A percentile compares a stretch with the other conserved stretches of the same genome.
Evolutionary conservation across 2,113 vertebrate species (phyloP).

Genomic region (Hippocampus zosterae): DNA sequence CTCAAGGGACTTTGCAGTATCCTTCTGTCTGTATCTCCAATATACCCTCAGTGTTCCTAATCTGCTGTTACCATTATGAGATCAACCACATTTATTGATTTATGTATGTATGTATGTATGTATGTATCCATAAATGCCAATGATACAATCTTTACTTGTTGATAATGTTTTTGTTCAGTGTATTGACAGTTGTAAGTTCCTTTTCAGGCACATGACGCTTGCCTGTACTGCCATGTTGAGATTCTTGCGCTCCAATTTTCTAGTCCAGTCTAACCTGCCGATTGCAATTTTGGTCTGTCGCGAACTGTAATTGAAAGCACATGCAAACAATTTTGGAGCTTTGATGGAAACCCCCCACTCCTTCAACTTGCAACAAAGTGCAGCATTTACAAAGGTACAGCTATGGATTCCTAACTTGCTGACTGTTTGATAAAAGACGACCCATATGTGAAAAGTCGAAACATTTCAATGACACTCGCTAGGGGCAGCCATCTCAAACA

Average conservation of each 20-base stretch:
- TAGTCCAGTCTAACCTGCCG: background rate
- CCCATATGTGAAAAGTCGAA: background rate
- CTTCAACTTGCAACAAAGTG: background rate
- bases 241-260: background rate
- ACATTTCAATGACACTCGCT: background rate
- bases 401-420: background rate
- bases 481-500: too few species aligned
- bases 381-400: background rate
- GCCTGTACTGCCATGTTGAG: background rate
- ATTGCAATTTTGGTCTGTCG: background rate
- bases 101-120: too few species aligned
- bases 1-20: too few species aligned
- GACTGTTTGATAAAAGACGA: background rate
- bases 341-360: background rate
- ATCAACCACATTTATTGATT: too few species aligned
- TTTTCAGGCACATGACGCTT: background rate
- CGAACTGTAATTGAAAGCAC: background rate
- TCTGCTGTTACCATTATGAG: too few species aligned
- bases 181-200: background rate
- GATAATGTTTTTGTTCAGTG: background rate
- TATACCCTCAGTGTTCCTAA: too few species aligned
- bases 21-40: too few species aligned
- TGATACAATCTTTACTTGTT: too few species aligned
- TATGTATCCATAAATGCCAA: too few species aligned
- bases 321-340: conserved; percentile 2